Percentiles rank a stretch among this genome's conserved stretches.
phyloP scores from a whole-genome alignment of 2,113 vertebrate genomes.

The Parus major region DNA sequence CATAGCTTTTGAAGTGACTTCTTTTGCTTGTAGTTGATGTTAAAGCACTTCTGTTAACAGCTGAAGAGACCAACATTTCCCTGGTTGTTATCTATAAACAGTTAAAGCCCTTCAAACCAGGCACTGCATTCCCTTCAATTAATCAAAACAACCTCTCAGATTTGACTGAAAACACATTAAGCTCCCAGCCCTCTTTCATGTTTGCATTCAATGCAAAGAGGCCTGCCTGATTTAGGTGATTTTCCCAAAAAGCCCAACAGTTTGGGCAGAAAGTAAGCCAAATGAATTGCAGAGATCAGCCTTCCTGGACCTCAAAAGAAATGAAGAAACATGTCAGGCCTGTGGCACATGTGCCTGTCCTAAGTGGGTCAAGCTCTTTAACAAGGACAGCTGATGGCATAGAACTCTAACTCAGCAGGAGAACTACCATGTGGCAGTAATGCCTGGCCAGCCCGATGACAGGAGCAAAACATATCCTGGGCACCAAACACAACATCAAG shows the following conservation, averaged over 20 bases:
- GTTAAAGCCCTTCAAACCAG: neutral
- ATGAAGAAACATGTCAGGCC: neutral
- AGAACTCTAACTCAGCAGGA: neutral
- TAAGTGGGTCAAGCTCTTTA: neutral
- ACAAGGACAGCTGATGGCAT: neutral
- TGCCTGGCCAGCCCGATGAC: fast-evolving
- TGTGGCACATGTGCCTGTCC: fast-evolving
- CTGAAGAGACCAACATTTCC: neutral
- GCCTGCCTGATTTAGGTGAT: neutral
- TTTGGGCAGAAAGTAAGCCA: neutral
- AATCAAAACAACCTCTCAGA: neutral
- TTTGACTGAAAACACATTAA: neutral
- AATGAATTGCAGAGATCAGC: fast-evolving
- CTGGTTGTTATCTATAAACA: neutral
- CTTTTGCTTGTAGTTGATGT: neutral
- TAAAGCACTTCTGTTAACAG: neutral
- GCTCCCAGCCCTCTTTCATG: neutral
- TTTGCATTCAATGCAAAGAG: neutral
- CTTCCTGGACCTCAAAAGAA: neutral
- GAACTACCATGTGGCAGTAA: neutral
- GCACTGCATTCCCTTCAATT: neutral
- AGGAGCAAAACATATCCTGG: neutral
- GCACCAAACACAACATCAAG: neutral
- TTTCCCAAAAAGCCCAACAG: neutral
- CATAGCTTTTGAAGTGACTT: neutral